Percentiles rank a stretch among this genome's conserved stretches.
Evolutionary conservation across 2,113 vertebrate species (phyloP).

Genomic region (Rhinogobius similis): DNA sequence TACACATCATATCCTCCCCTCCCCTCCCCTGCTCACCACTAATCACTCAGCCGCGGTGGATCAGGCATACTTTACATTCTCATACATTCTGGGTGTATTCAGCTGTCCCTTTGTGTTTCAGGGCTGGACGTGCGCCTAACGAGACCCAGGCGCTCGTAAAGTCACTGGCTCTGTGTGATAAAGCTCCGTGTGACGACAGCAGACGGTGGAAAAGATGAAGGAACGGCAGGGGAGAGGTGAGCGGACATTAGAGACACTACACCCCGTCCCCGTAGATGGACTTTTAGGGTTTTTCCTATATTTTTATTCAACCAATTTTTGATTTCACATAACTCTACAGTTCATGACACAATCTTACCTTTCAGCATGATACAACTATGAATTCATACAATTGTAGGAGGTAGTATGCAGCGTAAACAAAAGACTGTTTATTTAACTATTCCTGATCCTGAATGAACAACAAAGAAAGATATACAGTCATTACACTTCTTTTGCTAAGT

Average conservation of each 20-base stretch:
- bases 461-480: too few species aligned
- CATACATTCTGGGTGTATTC: constrained; percentile 27
- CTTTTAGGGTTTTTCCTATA: not conserved
- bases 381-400: too few species aligned
- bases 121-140: constrained; percentile 26
- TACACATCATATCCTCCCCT: constrained; percentile 15
- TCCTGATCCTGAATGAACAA: too few species aligned
- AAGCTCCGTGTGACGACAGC: constrained; percentile 29
- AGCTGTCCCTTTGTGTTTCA: constrained; percentile 37
- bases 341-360: too few species aligned
- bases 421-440: too few species aligned
- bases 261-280: constrained; percentile 28
- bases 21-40: constrained; percentile 11
- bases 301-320: not conserved
- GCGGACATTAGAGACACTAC: constrained; percentile 19
- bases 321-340: too few species aligned
- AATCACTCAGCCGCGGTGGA: constrained; percentile 23
- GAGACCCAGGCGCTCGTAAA: constrained; percentile 32
- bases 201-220: constrained; percentile 43
- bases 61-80: constrained; percentile 37
- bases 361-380: too few species aligned
- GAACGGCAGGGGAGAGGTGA: not conserved
- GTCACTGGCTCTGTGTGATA: constrained; percentile 29
- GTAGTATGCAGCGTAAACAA: too few species aligned
- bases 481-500: not conserved